Conservation (phyloP, 2,113 vertebrate genomes). For the Burhinus oedicnemus region DNA sequence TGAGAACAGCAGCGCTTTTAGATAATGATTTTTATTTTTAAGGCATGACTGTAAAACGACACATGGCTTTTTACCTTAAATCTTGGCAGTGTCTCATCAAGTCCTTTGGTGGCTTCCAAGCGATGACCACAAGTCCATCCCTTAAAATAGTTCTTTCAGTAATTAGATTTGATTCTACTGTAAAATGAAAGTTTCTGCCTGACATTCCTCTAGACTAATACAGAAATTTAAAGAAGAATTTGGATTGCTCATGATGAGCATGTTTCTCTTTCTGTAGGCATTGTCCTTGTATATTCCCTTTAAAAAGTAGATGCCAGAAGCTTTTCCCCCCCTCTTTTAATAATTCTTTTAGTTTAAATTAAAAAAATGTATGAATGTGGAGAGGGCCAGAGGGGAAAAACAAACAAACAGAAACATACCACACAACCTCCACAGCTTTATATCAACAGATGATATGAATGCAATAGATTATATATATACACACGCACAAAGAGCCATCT, state of each 20-base stretch:
- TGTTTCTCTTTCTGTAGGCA: not conserved
- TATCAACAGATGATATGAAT: not conserved
- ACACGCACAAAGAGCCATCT: not conserved
- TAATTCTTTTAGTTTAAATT: not conserved
- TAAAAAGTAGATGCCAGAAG: not conserved
- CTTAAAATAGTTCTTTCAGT: not conserved
- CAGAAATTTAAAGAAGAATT: not conserved
- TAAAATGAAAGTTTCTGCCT: not conserved
- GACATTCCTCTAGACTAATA: not conserved
- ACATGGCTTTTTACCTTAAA: not conserved
- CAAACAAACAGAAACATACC: not conserved
- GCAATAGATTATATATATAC: no score
- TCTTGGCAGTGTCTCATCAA: not conserved
- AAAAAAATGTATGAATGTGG: not conserved
- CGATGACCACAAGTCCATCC: not conserved
- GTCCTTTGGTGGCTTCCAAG: not conserved
- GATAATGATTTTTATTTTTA: not conserved
- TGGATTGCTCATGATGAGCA: not conserved
- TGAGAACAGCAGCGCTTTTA: not conserved
- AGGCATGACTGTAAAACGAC: not conserved
- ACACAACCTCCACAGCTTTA: not conserved
- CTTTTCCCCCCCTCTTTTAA: not conserved
- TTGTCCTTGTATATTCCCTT: not conserved
- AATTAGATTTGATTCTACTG: not conserved
- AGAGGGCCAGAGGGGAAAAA: not conserved